Evolutionary conservation across 2,113 vertebrate genomes (phyloP).

Genomic region (Xyrauchen texanus): DNA sequence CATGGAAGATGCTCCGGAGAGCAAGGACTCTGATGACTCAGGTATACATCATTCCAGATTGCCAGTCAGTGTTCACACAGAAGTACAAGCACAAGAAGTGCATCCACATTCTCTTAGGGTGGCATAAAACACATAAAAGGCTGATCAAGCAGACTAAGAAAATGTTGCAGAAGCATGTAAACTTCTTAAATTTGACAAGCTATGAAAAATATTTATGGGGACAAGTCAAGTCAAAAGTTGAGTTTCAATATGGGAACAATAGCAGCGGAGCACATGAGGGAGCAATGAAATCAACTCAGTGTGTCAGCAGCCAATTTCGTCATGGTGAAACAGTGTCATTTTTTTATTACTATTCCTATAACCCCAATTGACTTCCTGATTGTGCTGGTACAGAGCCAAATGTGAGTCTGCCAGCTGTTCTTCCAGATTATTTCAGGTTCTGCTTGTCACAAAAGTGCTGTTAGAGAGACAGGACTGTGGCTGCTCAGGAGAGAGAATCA

Average conservation of each 20-base stretch:
- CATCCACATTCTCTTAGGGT: not conserved
- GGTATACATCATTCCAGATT: slow-evolving; percentile 70
- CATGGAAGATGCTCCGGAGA: slow-evolving; percentile 80
- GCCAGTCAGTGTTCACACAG: not conserved
- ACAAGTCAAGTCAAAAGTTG: no score
- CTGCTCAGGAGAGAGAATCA: slow-evolving; percentile 52
- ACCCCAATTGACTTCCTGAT: slow-evolving; percentile 25
- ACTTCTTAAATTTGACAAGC: no score
- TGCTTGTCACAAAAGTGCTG: slow-evolving; percentile 49
- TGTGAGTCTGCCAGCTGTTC: slow-evolving; percentile 45
- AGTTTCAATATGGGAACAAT: no score
- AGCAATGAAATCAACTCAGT: slow-evolving; percentile 42
- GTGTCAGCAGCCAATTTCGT: slow-evolving; percentile 16
- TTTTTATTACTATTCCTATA: slow-evolving; percentile 36
- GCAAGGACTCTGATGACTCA: slow-evolving; percentile 87
- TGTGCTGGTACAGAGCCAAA: not conserved
- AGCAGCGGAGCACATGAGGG: slow-evolving; percentile 7
- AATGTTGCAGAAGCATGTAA: no score
- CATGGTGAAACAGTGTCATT: slow-evolving; percentile 28
- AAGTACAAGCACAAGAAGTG: not conserved
- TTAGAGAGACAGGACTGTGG: slow-evolving; percentile 49
- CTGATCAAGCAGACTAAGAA: no score
- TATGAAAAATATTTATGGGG: no score
- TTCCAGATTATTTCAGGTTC: slow-evolving; percentile 48
- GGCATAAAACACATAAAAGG: no score